Conservation (phyloP, 2,113 vertebrate genomes). For the Psilopogon haemacephalus region DNA sequence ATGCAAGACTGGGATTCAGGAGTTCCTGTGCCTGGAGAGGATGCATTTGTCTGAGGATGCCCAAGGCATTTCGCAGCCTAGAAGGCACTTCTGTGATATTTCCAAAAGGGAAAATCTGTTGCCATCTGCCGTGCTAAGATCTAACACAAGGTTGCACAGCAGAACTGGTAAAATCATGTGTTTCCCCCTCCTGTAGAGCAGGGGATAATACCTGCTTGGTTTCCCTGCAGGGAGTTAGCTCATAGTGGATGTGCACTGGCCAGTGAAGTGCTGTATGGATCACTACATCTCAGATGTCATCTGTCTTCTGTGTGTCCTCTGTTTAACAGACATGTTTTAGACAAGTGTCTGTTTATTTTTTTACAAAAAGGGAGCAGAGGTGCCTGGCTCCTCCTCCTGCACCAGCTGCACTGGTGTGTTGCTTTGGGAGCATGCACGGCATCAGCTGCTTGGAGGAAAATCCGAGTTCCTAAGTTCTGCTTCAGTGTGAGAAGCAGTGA, state of each 20-base stretch:
- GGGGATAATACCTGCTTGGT: not conserved
- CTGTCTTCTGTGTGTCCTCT: not conserved
- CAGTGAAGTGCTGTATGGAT: not conserved
- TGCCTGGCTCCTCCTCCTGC: not conserved
- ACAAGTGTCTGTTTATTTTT: not conserved
- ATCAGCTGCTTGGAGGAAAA: not conserved
- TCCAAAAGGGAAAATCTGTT: constrained; percentile 17
- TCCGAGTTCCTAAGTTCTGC: not conserved
- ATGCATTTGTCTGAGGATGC: not conserved
- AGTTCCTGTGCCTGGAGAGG: not conserved
- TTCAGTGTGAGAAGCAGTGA: not conserved
- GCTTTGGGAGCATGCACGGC: not conserved
- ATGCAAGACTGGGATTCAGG: not conserved
- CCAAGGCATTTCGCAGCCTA: constrained; percentile 41
- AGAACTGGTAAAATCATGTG: not conserved
- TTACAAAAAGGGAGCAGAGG: not conserved
- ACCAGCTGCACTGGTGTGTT: not conserved
- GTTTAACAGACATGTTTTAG: not conserved
- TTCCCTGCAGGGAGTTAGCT: not conserved
- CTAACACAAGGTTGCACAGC: not conserved
- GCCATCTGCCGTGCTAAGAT: constrained; percentile 2
- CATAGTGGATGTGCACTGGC: not conserved
- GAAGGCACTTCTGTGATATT: constrained; percentile 40
- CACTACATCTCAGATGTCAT: not conserved
- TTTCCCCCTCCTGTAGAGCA: not conserved